Evolutionary conservation across 2,113 vertebrate genomes (phyloP).

Genomic region (Noturus placidus): DNA sequence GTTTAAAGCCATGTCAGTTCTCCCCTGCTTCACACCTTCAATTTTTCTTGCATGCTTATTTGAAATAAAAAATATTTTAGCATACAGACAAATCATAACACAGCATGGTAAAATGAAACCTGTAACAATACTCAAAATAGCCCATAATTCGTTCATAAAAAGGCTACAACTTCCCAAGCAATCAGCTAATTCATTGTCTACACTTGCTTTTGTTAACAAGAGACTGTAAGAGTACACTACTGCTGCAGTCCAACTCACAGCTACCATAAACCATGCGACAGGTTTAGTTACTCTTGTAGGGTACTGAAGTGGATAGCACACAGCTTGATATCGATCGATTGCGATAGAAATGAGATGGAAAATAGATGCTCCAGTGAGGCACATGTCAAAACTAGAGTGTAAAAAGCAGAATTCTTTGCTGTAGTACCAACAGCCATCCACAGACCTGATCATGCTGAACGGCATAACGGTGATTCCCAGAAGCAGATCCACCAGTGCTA

Average conservation of each 20-base stretch:
- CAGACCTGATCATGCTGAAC: conserved; percentile 52
- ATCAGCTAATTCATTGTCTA: conserved; percentile 35
- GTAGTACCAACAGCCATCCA: conserved; percentile 59
- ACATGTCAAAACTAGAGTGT: conserved; percentile 56
- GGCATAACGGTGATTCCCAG: conserved; percentile 59
- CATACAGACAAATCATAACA: conserved; percentile 57
- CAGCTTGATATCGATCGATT: conserved; percentile 54
- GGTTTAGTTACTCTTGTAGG: conserved; percentile 46
- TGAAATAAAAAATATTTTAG: conserved; percentile 56
- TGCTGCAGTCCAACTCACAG: conserved; percentile 52
- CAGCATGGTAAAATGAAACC: conserved; percentile 54
- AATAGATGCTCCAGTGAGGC: conserved; percentile 56
- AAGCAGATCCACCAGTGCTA: conserved; percentile 57
- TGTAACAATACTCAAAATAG: conserved; percentile 43
- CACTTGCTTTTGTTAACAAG: conserved; percentile 50
- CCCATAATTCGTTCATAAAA: conserved; percentile 52
- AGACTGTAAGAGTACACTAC: conserved; percentile 51
- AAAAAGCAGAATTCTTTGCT: conserved; percentile 54
- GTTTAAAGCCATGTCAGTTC: background rate
- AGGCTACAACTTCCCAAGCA: conserved; percentile 55
- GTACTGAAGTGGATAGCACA: conserved; percentile 58
- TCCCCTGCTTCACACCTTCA: conserved; percentile 23
- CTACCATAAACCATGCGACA: conserved; percentile 54
- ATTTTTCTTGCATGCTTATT: conserved; percentile 56
- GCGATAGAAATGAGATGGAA: conserved; percentile 58